These are phyloP conservation scores for Paratilapia polleni DNA, from an alignment of 2,113 vertebrate species.

Conservation along the genomic window DNA sequence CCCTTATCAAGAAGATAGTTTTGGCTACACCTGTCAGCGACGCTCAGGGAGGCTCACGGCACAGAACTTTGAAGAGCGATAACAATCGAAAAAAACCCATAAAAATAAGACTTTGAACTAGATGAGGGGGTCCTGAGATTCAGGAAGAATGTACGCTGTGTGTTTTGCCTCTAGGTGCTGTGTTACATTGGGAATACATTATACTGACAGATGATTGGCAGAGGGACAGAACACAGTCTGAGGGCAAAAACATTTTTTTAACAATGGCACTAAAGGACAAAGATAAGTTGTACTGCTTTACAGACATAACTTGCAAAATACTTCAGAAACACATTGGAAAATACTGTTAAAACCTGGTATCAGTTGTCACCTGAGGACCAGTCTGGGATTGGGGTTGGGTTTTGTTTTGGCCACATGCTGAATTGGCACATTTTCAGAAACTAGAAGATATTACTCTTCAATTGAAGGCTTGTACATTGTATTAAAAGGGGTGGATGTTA, in stretches of 20 bases:
- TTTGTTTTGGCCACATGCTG: too few species aligned
- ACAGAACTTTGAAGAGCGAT: constrained; percentile 45
- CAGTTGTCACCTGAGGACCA: too few species aligned
- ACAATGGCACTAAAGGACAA: background rate
- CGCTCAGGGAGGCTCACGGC: constrained; percentile 22
- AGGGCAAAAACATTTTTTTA: background rate
- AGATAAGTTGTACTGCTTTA: too few species aligned
- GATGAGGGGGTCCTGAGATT: constrained; percentile 35
- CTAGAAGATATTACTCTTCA: too few species aligned
- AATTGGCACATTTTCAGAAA: too few species aligned
- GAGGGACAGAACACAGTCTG: background rate
- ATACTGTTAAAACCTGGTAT: too few species aligned
- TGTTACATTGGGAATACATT: background rate
- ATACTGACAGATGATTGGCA: background rate
- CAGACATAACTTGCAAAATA: too few species aligned
- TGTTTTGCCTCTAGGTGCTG: constrained; percentile 7
- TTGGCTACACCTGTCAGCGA: constrained; percentile 21
- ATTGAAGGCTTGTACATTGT: too few species aligned
- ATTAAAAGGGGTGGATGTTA: too few species aligned
- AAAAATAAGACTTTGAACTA: constrained; percentile 59
- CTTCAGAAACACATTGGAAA: too few species aligned
- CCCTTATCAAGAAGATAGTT: background rate
- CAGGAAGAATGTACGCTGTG: constrained; percentile 21
- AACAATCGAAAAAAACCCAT: constrained; percentile 47
- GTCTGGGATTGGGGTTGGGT: too few species aligned